A percentile compares a stretch with the other conserved stretches of the same genome.
These are phyloP conservation scores for Caenorhabditis japonica DNA, from an alignment of 2,888 invertebrate species.

Conservation along the genomic window DNA sequence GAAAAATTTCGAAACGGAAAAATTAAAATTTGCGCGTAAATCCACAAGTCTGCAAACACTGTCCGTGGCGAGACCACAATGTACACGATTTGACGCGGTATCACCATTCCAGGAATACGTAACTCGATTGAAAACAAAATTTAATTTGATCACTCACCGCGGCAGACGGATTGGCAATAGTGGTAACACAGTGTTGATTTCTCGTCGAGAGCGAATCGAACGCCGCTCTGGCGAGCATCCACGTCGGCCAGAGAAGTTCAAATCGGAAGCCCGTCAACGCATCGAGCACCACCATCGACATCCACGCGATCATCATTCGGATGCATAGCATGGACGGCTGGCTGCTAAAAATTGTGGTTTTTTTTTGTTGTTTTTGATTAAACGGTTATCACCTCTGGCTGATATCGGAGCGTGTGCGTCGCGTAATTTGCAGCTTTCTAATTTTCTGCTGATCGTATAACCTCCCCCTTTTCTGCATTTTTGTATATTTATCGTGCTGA, in stretches of 20 bases:
- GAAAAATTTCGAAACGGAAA: no score
- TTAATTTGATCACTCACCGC: conserved; percentile 34
- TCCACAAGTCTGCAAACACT: no score
- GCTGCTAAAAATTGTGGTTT: conserved; percentile 30
- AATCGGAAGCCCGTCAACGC: conserved; percentile 94
- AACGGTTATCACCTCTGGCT: conserved; percentile 15
- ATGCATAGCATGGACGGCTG: conserved; percentile 62
- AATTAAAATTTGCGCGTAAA: no score
- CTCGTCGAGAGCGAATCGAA: conserved; percentile 95
- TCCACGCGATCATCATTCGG: conserved; percentile 66
- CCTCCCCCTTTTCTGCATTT: conserved; percentile 39
- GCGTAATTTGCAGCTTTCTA: conserved; percentile 39
- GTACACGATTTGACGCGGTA: no score
- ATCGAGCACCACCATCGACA: conserved; percentile 65
- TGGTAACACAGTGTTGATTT: conserved; percentile 82
- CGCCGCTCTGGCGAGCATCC: conserved; percentile 93
- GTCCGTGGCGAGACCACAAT: no score
- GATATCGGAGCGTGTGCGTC: conserved; percentile 33
- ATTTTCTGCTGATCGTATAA: conserved; percentile 39
- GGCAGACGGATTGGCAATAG: conserved; percentile 52
- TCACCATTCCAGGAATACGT: no score
- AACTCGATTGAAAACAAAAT: no score
- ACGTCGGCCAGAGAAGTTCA: conserved; percentile 98
- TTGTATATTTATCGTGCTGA: background rate
- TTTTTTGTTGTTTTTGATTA: background rate